Percentiles rank a stretch among this genome's conserved stretches.
Evolutionary conservation across 2,113 vertebrate species (phyloP).

Genomic region (Hippocampus mohnikei): DNA sequence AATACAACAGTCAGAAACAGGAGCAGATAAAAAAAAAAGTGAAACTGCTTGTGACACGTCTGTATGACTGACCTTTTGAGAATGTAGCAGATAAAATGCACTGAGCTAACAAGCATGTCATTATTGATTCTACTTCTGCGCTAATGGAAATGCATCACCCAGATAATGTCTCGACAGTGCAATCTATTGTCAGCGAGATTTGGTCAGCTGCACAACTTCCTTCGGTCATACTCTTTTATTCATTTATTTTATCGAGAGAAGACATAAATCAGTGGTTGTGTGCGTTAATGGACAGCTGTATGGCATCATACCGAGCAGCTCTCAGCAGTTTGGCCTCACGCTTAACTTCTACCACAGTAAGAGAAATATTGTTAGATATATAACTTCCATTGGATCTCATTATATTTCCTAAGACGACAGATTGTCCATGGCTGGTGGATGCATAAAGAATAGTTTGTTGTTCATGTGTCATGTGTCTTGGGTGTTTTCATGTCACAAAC

Average conservation of each 20-base stretch:
- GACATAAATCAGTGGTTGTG: background rate
- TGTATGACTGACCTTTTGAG: constrained; percentile 12
- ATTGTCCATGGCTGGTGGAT: no score
- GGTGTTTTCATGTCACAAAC: no score
- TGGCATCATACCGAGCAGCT: background rate
- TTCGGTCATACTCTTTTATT: background rate
- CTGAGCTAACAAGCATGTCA: background rate
- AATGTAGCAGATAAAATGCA: constrained; percentile 7
- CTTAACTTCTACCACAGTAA: background rate
- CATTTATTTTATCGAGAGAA: background rate
- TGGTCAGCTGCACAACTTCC: background rate
- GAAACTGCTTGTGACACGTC: background rate
- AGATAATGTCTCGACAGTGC: constrained; percentile 1
- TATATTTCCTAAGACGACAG: no score
- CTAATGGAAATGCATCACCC: background rate
- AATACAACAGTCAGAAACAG: constrained; percentile 7
- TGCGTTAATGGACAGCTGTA: background rate
- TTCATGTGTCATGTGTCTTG: no score
- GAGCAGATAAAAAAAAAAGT: constrained; percentile 14
- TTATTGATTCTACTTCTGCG: constrained; percentile 13
- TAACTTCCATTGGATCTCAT: no score
- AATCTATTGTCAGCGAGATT: background rate
- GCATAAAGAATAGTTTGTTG: no score
- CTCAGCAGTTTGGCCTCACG: background rate
- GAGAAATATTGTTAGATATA: background rate